These are phyloP conservation scores for Martes martes DNA, from an alignment of 2,113 vertebrate species.

Conservation along the genomic window DNA sequence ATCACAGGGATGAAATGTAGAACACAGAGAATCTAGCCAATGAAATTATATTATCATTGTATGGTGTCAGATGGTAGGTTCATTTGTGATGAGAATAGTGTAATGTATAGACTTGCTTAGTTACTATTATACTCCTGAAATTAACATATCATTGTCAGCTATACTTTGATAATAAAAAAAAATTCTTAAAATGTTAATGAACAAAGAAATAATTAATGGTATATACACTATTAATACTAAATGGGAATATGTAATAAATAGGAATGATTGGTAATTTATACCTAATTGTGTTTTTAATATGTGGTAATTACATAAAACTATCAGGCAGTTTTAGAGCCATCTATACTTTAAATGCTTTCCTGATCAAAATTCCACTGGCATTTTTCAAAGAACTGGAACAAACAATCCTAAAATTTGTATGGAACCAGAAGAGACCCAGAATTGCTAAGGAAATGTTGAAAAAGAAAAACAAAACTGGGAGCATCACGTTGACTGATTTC, in stretches of 20 bases:
- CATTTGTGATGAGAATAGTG: background rate
- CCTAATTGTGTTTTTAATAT: background rate
- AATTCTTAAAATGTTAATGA: background rate
- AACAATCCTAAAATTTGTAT: no score
- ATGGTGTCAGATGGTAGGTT: background rate
- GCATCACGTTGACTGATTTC: no score
- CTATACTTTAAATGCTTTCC: no score
- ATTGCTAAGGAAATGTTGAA: no score
- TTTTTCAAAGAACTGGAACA: no score
- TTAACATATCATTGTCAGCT: background rate
- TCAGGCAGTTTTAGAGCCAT: background rate
- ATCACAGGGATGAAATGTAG: background rate
- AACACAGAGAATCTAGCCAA: background rate
- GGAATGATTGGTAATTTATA: background rate
- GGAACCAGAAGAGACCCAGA: no score
- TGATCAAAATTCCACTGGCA: no score
- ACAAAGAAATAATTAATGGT: background rate
- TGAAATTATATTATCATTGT: background rate
- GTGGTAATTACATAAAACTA: background rate
- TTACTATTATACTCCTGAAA: background rate
- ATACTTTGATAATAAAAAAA: background rate
- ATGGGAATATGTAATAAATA: background rate
- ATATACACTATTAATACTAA: background rate
- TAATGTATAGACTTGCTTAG: background rate
- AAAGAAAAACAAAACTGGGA: no score